A percentile compares a stretch with the other conserved stretches of the same genome.
Evolutionary conservation across 2,113 vertebrate genomes (phyloP).

Genomic region (Macheiramphus alcinus): DNA sequence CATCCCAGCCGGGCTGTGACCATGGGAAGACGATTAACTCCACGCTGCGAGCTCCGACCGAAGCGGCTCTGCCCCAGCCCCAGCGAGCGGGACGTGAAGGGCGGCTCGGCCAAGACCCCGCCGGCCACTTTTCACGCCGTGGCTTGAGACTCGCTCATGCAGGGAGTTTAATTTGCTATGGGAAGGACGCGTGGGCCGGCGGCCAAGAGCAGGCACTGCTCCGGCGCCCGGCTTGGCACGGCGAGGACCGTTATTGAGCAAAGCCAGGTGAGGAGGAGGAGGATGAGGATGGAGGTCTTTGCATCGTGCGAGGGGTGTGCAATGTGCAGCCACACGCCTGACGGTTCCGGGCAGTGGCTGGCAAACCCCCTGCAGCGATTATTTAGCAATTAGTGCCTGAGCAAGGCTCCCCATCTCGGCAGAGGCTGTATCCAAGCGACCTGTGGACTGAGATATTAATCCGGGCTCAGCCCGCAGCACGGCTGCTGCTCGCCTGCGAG

Average conservation of each 20-base stretch:
- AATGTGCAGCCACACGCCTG: background rate
- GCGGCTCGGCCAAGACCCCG: background rate
- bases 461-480: background rate
- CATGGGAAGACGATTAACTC: background rate
- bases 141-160: background rate
- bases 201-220: background rate
- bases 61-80: background rate
- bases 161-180: background rate
- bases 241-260: background rate
- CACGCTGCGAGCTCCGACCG: background rate
- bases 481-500: background rate
- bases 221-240: background rate
- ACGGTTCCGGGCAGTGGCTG: background rate
- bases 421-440: background rate
- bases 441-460: background rate
- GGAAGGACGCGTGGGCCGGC: background rate
- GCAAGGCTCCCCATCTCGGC: background rate
- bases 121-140: background rate
- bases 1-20: background rate
- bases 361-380: background rate
- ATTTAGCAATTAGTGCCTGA: background rate
- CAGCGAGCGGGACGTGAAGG: fast-evolving
- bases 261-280: background rate
- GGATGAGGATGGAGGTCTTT: background rate
- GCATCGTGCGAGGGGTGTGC: too few relatives aligned